Base-by-base conservation (phyloP, 2,113 vertebrate species). In the Oreotragus oreotragus region DNA sequence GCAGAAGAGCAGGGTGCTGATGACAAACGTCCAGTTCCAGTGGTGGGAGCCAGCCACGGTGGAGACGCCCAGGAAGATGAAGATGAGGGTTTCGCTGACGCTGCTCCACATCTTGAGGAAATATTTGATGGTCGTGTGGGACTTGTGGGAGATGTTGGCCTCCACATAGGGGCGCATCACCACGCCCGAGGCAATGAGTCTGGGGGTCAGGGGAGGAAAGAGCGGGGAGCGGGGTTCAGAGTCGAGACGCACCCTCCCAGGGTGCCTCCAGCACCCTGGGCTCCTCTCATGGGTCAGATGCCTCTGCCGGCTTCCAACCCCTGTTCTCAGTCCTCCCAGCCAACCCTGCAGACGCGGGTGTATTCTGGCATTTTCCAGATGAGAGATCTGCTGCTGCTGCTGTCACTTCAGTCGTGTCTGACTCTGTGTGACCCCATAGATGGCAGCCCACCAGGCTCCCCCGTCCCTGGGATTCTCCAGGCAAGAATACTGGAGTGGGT, bases 81-180 rank as follows among this genome's bases (percentile, higher is more conserved):
- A 99, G 98, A 99, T 99, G 49, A 99, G 99, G 1, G 99, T 99
- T 98, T 99, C 99, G 0, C 99, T 99, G 97, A 99, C 99, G 0
- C 99, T 99, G 99, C 99, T 99, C 99, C 99, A 99, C 99, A 99
- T 99, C 99, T 99, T 99, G 94, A 99, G 98, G 98, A 99, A 99
- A 92, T 99, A 99, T 90, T 99, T 99, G 99, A 99, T 99, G 98
- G 99, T 99, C 81, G 99, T 99, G 98, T 99, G 99, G 33, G 99
- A 99, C 97, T 99, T 99, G 98, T 99, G 99, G 85, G 99, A 99
- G 98, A 99, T 99, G 98, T 99, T 99, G 97, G 99, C 99, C 97
- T 99, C 99, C 98, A 99, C 99, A 0, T 99, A 99, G 15, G 99
- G 99, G 3, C 99, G 98, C 99, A 99, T 99, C 90, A 99, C 99